Percentiles rank a stretch among this genome's conserved stretches.
Evolutionary conservation across 2,113 vertebrate genomes (phyloP).

Genomic region (Pangasianodon hypophthalmus): DNA sequence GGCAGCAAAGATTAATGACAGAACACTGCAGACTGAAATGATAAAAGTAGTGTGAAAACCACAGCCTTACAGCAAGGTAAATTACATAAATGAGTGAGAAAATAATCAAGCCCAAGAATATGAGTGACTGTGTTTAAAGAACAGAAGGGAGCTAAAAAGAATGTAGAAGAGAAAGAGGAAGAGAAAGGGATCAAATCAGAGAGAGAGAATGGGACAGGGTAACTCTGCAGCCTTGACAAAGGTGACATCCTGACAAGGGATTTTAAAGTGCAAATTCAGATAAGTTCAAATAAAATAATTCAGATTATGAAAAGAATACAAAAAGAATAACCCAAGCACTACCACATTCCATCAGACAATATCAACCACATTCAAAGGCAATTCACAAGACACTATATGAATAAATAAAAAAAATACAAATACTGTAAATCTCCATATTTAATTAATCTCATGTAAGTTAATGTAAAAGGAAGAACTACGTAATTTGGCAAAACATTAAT

Average conservation of each 20-base stretch:
- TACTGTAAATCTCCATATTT: background rate
- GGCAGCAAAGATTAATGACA: conserved; percentile 25
- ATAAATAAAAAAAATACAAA: background rate
- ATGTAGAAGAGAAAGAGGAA: background rate
- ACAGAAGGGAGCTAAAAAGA: conserved; percentile 12
- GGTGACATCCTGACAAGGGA: background rate
- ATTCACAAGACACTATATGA: background rate
- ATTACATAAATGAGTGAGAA: background rate
- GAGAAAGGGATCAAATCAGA: background rate
- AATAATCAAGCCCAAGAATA: background rate
- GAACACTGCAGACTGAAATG: background rate
- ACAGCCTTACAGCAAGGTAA: background rate
- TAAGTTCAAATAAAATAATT: background rate
- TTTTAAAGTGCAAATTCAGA: background rate
- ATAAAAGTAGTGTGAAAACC: background rate
- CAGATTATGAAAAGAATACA: background rate
- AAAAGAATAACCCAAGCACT: background rate
- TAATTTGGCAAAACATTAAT: background rate
- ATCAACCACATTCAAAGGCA: background rate
- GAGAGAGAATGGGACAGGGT: background rate
- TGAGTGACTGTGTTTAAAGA: background rate
- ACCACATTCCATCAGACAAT: background rate
- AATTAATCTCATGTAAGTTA: background rate
- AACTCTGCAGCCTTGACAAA: background rate
- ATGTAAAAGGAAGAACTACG: background rate